Conservation (phyloP, 2,113 vertebrate genomes). For the Platysteira castanea region DNA sequence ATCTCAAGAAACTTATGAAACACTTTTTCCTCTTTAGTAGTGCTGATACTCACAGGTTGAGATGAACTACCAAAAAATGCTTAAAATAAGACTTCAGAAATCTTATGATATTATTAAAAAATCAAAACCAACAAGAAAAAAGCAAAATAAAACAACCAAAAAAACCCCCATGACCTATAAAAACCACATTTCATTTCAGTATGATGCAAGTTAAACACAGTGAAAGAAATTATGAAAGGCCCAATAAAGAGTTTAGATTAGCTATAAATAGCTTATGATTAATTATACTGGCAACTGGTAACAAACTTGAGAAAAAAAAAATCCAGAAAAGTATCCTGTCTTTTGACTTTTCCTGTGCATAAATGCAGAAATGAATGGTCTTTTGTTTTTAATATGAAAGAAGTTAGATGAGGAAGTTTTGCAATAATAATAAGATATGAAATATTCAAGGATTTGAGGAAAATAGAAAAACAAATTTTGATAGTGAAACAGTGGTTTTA, state of each 20-base stretch:
- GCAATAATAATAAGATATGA: background rate
- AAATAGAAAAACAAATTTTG: background rate
- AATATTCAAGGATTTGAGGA: background rate
- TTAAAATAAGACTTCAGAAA: background rate
- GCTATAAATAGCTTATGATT: background rate
- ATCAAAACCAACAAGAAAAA: background rate
- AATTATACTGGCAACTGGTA: background rate
- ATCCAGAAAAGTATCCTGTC: fast-evolving
- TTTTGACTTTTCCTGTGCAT: background rate
- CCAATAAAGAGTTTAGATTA: background rate
- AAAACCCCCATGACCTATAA: background rate
- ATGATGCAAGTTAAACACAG: background rate
- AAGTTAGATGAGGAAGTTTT: background rate
- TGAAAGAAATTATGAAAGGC: background rate
- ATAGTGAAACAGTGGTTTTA: background rate
- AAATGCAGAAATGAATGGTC: background rate
- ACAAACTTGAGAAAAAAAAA: background rate
- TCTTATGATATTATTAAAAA: background rate
- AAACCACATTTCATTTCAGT: background rate
- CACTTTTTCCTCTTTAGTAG: background rate
- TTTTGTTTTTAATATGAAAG: background rate
- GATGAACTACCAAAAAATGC: background rate
- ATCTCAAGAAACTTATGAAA: background rate
- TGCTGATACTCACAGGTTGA: background rate
- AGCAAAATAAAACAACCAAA: fast-evolving